These are phyloP conservation scores for Sphyrna mokarran DNA, from an alignment of 2,113 vertebrate species.

Conservation along the genomic window DNA sequence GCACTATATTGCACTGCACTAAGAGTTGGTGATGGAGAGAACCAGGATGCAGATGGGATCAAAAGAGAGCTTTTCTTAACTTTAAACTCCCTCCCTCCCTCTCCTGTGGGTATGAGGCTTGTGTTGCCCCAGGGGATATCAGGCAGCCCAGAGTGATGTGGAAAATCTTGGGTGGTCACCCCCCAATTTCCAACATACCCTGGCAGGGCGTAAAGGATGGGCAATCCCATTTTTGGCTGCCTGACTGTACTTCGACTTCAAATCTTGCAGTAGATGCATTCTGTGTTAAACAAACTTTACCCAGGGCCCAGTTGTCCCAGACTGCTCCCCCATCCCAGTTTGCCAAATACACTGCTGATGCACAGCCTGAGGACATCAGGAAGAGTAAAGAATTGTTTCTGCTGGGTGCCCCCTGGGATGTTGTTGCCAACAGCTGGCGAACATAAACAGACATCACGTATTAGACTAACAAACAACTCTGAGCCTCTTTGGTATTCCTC, in stretches of 20 bases:
- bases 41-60: not conserved
- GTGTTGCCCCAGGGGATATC: not conserved
- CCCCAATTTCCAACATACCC: not conserved
- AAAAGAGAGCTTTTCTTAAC: not conserved
- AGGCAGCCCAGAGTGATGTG: not conserved
- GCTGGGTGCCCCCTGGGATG: not conserved
- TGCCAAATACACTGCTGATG: not conserved
- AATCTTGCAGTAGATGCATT: not conserved
- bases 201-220: not conserved
- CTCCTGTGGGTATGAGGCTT: not conserved
- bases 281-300: not conserved
- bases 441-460: not conserved
- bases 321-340: not conserved
- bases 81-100: not conserved
- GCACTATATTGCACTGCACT: no score
- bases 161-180: not conserved
- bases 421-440: constrained; percentile 7
- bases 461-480: constrained; percentile 13
- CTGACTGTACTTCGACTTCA: not conserved
- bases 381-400: not conserved
- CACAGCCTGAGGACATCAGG: not conserved
- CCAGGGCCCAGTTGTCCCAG: no score
- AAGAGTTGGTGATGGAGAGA: not conserved
- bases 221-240: not conserved
- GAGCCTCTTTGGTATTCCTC: not conserved